A percentile compares a stretch with the other conserved stretches of the same genome.
Evolutionary conservation across 2,113 vertebrate species (phyloP).

Genomic region (Synchiropus splendidus): DNA sequence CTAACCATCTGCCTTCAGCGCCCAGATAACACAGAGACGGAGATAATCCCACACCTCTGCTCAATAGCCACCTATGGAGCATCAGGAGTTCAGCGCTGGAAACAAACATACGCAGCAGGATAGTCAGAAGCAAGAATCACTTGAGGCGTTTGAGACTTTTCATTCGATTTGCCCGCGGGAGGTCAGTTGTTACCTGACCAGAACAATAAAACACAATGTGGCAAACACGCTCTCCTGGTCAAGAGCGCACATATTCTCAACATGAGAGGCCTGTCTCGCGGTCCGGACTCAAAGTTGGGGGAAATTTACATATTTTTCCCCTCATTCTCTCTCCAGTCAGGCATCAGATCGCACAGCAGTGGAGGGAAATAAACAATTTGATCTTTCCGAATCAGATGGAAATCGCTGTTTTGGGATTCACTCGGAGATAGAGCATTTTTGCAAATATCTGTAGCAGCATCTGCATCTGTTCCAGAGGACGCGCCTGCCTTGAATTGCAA

Average conservation of each 20-base stretch:
- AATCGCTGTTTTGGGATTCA: background rate
- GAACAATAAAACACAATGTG: constrained; percentile 8
- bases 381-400: constrained; percentile 1
- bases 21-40: constrained; percentile 16
- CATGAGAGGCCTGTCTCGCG: too few relatives aligned
- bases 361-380: background rate
- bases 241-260: background rate
- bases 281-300: constrained; percentile 1
- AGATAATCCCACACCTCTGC: constrained; percentile 25
- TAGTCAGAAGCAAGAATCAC: background rate
- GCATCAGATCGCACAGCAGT: background rate
- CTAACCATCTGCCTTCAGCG: constrained; percentile 51
- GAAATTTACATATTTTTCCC: background rate
- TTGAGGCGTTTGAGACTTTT: constrained; percentile 12
- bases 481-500: too few relatives aligned
- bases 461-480: too few relatives aligned
- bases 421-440: background rate
- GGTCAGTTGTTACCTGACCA: constrained; percentile 15
- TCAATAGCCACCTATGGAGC: constrained; percentile 16
- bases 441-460: background rate
- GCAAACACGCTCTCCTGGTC: constrained; percentile 5
- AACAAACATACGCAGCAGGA: constrained; percentile 9
- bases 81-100: constrained; percentile 1
- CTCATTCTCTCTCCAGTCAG: background rate
- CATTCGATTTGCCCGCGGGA: constrained; percentile 10